Base-by-base conservation (phyloP, 2,888 invertebrate genomes). In the Cerastis leucographa region DNA sequence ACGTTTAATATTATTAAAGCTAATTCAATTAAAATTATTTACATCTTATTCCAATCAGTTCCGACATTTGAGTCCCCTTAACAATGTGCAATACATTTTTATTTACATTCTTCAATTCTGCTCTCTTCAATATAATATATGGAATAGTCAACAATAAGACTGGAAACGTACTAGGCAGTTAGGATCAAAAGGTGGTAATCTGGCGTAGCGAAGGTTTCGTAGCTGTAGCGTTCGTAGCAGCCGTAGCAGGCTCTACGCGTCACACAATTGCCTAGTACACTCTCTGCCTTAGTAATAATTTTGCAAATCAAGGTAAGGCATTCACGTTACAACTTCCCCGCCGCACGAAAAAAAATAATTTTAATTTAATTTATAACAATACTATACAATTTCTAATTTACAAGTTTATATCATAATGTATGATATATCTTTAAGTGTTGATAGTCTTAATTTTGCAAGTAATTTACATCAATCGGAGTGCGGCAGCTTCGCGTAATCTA, bases 41-140 rank as follows among this genome's bases (percentile, higher is more conserved):
- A 96, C 94, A 95, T 85, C 95, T 95, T 95, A 96, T 91, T 89
- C 90, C 95, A 94, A 96, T 96, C 96, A 96, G 96, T 96, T 96
- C 96, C 94, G 94, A 95, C 94, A 93, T 91, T 91, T 88, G 89
- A 92, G 93, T 93, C 93, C 88, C 84, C 85, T 90, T 91, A 90
- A 89, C 91, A 92, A 91, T 91, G 89, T 92, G 92, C 91, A 91
- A 81, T 81, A 83, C 84, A 76, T 89, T 77, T 89, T 77, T 78
- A 91, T 90, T 87, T 90, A 92, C 90, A 88, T 76, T 87, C 83
- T 74, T 79, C 81, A 78, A 82, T 84, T 82, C 83, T 81, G 67
- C 78, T 83, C 75, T 78, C 80, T 78, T 81, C 74, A 81, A 69
- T 82, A 82, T 80, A 76, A 61, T 74, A 77, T 74, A 74, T 81